Base-by-base conservation (phyloP, 2,888 invertebrate species). In the Acronicta aceris region DNA sequence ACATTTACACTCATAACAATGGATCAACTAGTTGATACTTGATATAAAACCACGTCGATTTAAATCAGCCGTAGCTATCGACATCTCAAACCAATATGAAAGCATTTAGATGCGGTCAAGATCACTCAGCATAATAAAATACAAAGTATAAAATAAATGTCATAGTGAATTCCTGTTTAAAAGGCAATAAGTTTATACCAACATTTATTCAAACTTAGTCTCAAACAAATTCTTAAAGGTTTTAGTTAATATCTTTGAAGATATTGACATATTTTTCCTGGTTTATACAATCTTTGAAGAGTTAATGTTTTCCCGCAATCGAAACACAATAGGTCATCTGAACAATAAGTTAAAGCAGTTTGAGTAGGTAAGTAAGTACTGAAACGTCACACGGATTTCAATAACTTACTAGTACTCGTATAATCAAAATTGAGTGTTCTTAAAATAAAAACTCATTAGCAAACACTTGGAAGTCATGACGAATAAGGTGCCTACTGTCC, bases 281-380 rank as follows among this genome's bases (percentile, higher is more conserved):
- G 21, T 50, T 36, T 25, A 46, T 41, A 48, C 21, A 57, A 47
- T 69, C 25, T 53, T 58, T 64, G 21, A 67, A 61, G 40, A 46
- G 53, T 61, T 57, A 42, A 56, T 59, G 58, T 61, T 71, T 72
- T 71, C 62, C 67, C 75, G 66, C 55, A 62, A 43, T 58, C 59
- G 57, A 25, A 61, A 65, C 43, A 75, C 76, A 71, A 75, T 75
- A 59, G 56, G 50, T 66, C 51, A 48, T 75, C 59, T 54, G 42
- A 33, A 41, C 56, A 57, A 74, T 59, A 36, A 48, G 16, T 53
- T 74, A 54, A 53, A 65, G 52, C 21, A 17, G 10, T 59, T 54
- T 49, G n/a, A 54, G 30, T 16, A 5, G 38, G 38, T 38, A 38
- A 13, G 38, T n/a, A 38, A 13, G 38, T n/a, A 45, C 30, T 51